Conservation (phyloP, 2,797 vertebrate genomes). For the Poecilia wingei region DNA sequence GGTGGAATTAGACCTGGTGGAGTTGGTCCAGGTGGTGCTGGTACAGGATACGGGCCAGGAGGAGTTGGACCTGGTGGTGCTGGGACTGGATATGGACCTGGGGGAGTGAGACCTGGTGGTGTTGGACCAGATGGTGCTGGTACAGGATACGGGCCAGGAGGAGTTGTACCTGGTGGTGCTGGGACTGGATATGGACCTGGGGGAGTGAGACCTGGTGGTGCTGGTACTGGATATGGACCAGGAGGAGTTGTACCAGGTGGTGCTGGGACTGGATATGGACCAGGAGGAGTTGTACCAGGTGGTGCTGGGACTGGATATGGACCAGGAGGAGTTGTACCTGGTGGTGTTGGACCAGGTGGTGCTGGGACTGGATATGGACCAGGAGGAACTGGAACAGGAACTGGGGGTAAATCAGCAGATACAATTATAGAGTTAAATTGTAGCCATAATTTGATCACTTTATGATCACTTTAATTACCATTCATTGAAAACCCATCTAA, state of each 20-base stretch:
- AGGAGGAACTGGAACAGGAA: slow-evolving; percentile 32
- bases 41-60: slow-evolving; percentile 18
- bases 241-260: slow-evolving; percentile 27
- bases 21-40: not conserved
- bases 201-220: slow-evolving; percentile 19
- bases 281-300: slow-evolving; percentile 35
- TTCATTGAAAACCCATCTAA: no score
- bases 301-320: slow-evolving; percentile 39
- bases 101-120: no score
- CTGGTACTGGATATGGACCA: not conserved
- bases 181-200: slow-evolving; percentile 37
- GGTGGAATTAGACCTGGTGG: slow-evolving; percentile 9
- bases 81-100: slow-evolving; percentile 15
- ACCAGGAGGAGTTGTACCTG: slow-evolving; percentile 30
- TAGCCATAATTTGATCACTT: not conserved
- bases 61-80: slow-evolving; percentile 38
- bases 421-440: not conserved
- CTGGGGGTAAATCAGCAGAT: slow-evolving; percentile 62
- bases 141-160: slow-evolving; percentile 19
- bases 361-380: slow-evolving; percentile 20
- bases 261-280: slow-evolving; percentile 37
- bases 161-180: not conserved
- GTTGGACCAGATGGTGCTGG: no score
- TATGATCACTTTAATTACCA: no score
- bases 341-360: slow-evolving; percentile 15